Evolutionary conservation across 2,888 invertebrate genomes (phyloP).

Genomic region (Boloria euphrosyne): DNA sequence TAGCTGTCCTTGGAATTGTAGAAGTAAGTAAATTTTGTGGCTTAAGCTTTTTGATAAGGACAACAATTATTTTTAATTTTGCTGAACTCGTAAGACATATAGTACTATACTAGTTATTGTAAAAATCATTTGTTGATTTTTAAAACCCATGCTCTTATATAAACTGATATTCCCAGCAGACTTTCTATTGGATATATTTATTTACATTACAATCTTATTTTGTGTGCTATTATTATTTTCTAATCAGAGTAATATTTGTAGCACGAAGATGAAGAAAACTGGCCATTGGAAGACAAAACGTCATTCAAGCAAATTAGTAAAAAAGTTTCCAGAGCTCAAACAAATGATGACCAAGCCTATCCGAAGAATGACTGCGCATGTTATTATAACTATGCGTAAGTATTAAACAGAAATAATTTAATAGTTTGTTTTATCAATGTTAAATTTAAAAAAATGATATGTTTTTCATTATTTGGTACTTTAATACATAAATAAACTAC

Average conservation of each 20-base stretch:
- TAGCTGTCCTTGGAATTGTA: constrained; percentile 83
- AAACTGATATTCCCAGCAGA: too few relatives aligned
- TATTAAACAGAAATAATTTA: neutral
- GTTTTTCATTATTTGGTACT: too few relatives aligned
- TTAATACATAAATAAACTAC: too few relatives aligned
- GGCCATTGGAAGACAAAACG: constrained; percentile 66
- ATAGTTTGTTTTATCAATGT: too few relatives aligned
- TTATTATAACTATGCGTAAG: constrained; percentile 70
- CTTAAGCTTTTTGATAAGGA: neutral
- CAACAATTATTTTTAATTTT: neutral
- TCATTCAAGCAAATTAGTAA: constrained; percentile 61
- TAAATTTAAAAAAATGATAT: too few relatives aligned
- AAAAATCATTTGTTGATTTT: neutral
- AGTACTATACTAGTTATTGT: neutral
- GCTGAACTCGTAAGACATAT: too few relatives aligned
- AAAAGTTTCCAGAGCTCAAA: constrained; percentile 51
- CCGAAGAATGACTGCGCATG: constrained; percentile 75
- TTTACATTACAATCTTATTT: too few relatives aligned
- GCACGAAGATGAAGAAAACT: constrained; percentile 77
- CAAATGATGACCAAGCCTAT: constrained; percentile 58
- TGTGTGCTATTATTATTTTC: neutral
- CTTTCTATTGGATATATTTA: too few relatives aligned
- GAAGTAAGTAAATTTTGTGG: constrained; percentile 65
- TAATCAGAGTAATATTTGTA: constrained; percentile 40
- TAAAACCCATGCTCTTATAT: too few relatives aligned